These are phyloP conservation scores for Suricata suricatta DNA, from an alignment of 2,113 vertebrate species.

Conservation along the genomic window DNA sequence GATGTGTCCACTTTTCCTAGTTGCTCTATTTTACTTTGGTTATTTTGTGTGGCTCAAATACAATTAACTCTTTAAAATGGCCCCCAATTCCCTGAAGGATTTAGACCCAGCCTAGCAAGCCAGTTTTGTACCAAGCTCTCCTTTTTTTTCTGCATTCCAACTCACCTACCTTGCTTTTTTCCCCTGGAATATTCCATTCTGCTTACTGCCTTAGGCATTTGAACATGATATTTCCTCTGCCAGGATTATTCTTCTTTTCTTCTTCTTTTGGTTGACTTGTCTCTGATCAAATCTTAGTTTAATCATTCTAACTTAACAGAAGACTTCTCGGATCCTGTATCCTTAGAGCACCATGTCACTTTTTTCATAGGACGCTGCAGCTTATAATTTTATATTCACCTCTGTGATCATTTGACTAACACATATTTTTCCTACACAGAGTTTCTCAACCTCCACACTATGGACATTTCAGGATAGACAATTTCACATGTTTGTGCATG, in stretches of 20 bases:
- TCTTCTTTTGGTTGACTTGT: not conserved
- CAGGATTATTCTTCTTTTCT: not conserved
- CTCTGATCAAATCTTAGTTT: not conserved
- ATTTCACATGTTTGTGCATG: not conserved
- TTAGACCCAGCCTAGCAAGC: not conserved
- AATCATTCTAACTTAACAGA: not conserved
- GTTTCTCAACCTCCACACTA: not conserved
- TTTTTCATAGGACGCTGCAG: not conserved
- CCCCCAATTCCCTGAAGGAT: not conserved
- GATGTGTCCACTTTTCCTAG: not conserved
- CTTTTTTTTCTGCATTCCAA: not conserved
- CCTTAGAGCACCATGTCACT: not conserved
- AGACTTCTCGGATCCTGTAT: not conserved
- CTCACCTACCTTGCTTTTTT: not conserved
- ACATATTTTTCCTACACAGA: not conserved
- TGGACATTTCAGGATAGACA: not conserved
- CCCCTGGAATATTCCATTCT: not conserved
- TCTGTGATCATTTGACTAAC: not conserved
- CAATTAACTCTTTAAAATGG: not conserved
- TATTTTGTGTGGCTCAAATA: not conserved
- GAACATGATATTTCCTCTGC: not conserved
- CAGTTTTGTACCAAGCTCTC: too few species aligned
- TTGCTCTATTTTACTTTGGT: not conserved
- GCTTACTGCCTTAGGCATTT: not conserved
- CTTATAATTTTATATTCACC: not conserved